Evolutionary conservation across 2,888 invertebrate species (phyloP), one percentile per base, ranked within the genome.

Genomic region (Agrotis clavis): DNA sequence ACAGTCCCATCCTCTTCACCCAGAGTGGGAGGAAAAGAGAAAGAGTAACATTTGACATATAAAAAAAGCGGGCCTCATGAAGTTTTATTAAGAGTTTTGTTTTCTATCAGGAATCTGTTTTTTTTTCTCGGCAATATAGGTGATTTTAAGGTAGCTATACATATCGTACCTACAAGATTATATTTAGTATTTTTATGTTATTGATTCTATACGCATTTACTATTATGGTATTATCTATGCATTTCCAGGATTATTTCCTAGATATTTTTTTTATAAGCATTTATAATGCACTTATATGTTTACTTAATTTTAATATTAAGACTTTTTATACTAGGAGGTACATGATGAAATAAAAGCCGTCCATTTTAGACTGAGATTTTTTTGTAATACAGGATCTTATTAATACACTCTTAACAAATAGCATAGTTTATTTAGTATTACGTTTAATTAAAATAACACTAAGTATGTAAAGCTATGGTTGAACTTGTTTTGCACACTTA

Each of bases 321-420:
- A 14, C 16, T 18, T 62, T 45, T 60, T 41, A 25, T 25, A 25
- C 25, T 25, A 25, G 25, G 45, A 45, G 30, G 13, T 30, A 61
- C 21, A 64, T 69, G n/a, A 35, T n/a, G 70, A 66, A 76, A 47
- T 41, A 2, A 64, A 78, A 76, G 77, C 88, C 87, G 89, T 88
- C 86, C 87, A 89, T 81, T 82, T 74, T 83, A 87, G 88, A 85
- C 87, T 89, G 86, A 84, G 63, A 51, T 3, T 41, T 71, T 70
- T 61, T 81, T 69, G 16, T 74, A 69, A 21, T 13, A 25, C 63
- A 64, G 63, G 67, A 69, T 73, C 41, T 69, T 63, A 57, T 67
- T 56, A 54, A 54, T 41, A 67, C 18, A 53, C 69, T 51, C 11
- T 35, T 45, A 48, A 35, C 18, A 41, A 67, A 67, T 68, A 53